Evolutionary conservation across 2,888 invertebrate genomes (phyloP), one percentile per base, ranked within the genome.

Genomic region (Gymnocheta viridis): DNA sequence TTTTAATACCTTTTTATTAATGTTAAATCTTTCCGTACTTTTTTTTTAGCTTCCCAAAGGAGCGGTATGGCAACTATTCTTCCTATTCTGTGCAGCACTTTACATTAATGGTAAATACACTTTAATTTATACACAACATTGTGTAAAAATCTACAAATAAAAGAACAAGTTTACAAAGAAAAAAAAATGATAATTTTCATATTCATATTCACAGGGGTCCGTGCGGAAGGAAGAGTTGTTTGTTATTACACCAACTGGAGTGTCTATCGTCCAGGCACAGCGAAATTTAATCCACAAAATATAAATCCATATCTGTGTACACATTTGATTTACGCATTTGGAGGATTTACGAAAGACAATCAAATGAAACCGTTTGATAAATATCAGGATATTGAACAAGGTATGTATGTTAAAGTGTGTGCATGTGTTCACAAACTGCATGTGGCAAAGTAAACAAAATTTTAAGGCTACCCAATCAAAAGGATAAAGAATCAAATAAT

Each of bases 191-290:
- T 32, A 32, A 66, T 66, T n/a, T 79, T 66, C 24, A 29, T 35
- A 14, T 74, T 80, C 56, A 62, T 67, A 41, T 69, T 85, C 86
- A 19, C 87, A 92, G 92, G 89, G 85, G 90, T 88, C 85, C 89
- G 88, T 81, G 87, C 91, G 84, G 95, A 96, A 91, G 94, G 95
- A 76, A 95, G 96, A 87, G 95, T 98, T 88, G 97, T 98, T 74
- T 98, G 97, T 90, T 98, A 98, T 92, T 97, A 97, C 93, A 97
- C 97, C 56, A 97, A 97, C 92, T 98, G 98, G 98, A 97, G 97
- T 86, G 96, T 97, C 51, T 97, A 97, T 92, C 93, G 97, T 85
- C 97, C 97, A 2, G 97, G 97, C 70, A 95, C 96, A 5, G 98
- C 98, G 64, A 96, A 96, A 91, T 98, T 97, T 92, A 96, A 96